Conservation (phyloP, 1,140 invertebrate species). For the Leptinotarsa undecemlineata region DNA sequence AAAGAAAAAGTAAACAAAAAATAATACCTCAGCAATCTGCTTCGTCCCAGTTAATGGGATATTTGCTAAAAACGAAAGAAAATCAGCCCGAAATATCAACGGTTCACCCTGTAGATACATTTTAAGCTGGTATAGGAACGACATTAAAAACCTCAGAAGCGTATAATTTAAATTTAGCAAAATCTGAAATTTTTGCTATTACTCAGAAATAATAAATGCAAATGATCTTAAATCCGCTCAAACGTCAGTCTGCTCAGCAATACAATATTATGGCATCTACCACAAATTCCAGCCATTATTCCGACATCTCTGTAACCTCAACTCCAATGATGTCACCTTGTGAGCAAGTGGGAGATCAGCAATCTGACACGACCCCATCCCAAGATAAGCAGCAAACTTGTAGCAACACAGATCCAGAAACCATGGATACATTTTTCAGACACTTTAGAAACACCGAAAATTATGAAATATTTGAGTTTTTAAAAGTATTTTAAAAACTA, state of each 20-base stretch:
- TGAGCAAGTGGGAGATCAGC: too few relatives aligned
- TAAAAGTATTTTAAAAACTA: too few relatives aligned
- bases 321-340: not conserved
- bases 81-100: not conserved
- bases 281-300: not conserved
- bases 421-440: not conserved
- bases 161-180: conserved; percentile 14
- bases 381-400: too few relatives aligned
- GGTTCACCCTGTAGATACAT: not conserved
- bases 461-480: too few relatives aligned
- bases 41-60: not conserved
- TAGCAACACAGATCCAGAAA: not conserved
- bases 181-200: conserved; percentile 7
- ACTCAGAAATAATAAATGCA: conserved; percentile 8
- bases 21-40: not conserved
- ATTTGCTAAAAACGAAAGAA: conserved; percentile 5
- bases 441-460: too few relatives aligned
- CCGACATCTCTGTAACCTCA: not conserved
- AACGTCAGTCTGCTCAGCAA: not conserved
- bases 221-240: not conserved
- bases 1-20: too few relatives aligned
- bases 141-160: conserved; percentile 12
- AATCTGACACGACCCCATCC: too few relatives aligned
- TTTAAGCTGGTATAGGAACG: too few relatives aligned
- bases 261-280: not conserved